phyloP scores from a whole-genome alignment of 2,113 vertebrate species.

The Prietella phreatophila region DNA sequence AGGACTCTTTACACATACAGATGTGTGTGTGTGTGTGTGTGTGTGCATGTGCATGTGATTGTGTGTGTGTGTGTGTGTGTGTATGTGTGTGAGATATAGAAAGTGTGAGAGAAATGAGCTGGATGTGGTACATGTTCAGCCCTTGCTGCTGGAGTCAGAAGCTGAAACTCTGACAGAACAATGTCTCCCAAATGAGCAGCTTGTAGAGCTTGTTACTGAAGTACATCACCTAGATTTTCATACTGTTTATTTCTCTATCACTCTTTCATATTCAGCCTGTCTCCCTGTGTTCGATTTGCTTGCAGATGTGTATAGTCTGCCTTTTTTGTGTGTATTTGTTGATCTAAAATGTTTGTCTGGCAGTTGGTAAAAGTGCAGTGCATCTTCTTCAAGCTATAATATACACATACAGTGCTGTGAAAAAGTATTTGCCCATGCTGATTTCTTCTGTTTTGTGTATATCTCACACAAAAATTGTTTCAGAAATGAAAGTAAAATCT shows the following conservation, averaged over 20 bases:
- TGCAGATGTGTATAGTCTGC: background rate
- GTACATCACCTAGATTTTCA: slow-evolving; percentile 36
- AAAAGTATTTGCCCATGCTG: no score
- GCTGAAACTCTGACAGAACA: slow-evolving; percentile 59
- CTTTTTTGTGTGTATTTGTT: background rate
- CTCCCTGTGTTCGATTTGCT: slow-evolving; percentile 5
- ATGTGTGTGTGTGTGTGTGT: background rate
- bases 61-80: background rate
- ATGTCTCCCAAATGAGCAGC: slow-evolving; percentile 55
- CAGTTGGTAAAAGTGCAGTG: background rate
- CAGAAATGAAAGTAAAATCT: no score
- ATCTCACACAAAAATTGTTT: no score
- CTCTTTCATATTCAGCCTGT: slow-evolving; percentile 33
- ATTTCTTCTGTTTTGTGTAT: no score
- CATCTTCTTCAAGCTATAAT: background rate
- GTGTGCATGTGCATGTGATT: slow-evolving; percentile 7
- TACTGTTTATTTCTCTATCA: background rate
- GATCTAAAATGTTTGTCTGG: background rate
- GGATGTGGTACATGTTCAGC: background rate
- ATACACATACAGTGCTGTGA: background rate
- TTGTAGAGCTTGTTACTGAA: slow-evolving; percentile 36
- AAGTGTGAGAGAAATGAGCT: slow-evolving; percentile 45
- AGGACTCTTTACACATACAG: background rate
- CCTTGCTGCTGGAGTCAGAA: slow-evolving; percentile 64
- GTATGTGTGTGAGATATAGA: slow-evolving; percentile 2